These are phyloP conservation scores for Geodia barretti DNA, from an alignment of 37 sponge, comb jelly and placozoan species.

Conservation along the genomic window DNA sequence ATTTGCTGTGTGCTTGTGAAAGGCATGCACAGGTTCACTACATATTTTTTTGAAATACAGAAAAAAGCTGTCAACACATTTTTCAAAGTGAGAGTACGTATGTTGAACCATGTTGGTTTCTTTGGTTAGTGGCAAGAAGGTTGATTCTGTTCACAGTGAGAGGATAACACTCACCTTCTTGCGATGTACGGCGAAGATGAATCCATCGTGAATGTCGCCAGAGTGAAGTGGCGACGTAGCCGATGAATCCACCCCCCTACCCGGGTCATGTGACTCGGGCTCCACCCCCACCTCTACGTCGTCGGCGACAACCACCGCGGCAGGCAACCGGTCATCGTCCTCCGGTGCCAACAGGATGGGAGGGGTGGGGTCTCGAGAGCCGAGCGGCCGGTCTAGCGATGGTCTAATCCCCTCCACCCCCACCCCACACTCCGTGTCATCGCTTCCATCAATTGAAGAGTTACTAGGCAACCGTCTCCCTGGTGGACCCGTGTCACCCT, in stretches of 20 bases:
- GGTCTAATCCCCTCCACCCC: not conserved
- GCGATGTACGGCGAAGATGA: conserved; percentile 48
- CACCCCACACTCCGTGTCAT: not conserved
- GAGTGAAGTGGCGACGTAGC: not conserved
- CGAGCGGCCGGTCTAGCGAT: not conserved
- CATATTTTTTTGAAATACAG: not conserved
- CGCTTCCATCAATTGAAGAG: not conserved
- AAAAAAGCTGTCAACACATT: no score
- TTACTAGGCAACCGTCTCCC: conserved; percentile 1
- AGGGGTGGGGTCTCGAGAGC: not conserved
- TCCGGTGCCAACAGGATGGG: not conserved
- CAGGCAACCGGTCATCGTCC: not conserved
- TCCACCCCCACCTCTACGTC: not conserved
- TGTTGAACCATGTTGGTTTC: no score
- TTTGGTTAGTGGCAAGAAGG: no score
- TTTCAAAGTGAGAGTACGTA: no score
- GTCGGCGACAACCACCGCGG: not conserved
- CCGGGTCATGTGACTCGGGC: not conserved
- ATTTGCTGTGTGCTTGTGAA: conserved; percentile 12
- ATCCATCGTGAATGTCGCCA: conserved; percentile 27
- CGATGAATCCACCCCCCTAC: not conserved
- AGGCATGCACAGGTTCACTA: no score
- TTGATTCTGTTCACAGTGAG: no score
- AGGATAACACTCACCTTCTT: conserved; percentile 38
- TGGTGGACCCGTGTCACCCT: conserved; percentile 9